phyloP scores from a whole-genome alignment of 2,113 vertebrate species.

The Thinocorus orbignyianus region DNA sequence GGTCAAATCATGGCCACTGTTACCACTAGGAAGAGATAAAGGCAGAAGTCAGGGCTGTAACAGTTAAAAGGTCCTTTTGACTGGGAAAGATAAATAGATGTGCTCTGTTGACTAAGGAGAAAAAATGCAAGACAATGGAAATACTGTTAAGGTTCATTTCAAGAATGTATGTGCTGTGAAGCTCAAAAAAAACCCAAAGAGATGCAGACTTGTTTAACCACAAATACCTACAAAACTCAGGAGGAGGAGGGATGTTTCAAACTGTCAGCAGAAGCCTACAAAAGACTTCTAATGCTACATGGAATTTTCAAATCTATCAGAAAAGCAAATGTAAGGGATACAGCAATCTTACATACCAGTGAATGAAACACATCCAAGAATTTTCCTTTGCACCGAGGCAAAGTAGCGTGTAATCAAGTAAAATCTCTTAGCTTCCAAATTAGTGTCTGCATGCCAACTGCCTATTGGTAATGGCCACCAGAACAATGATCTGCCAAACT shows the following conservation, averaged over 20 bases:
- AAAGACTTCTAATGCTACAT: neutral
- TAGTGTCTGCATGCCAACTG: neutral
- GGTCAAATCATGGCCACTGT: neutral
- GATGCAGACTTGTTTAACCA: neutral
- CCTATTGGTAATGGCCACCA: neutral
- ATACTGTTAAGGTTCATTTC: neutral
- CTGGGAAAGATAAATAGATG: neutral
- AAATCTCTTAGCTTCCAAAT: neutral
- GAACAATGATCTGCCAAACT: neutral
- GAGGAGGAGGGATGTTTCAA: neutral
- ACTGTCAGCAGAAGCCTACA: neutral
- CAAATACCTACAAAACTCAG: neutral
- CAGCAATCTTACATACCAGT: neutral
- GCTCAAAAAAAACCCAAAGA: neutral
- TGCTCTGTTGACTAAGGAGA: neutral
- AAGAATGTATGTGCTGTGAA: neutral
- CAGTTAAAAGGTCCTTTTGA: neutral
- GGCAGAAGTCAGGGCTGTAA: neutral
- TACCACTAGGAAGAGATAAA: neutral
- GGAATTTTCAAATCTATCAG: neutral
- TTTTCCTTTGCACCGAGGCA: neutral
- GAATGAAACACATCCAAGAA: neutral
- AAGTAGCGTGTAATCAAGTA: neutral
- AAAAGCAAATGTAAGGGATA: neutral
- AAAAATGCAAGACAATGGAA: neutral